phyloP scores from a whole-genome alignment of 64 coral and sea anemone genomes.

The Orbicella faveolata region DNA sequence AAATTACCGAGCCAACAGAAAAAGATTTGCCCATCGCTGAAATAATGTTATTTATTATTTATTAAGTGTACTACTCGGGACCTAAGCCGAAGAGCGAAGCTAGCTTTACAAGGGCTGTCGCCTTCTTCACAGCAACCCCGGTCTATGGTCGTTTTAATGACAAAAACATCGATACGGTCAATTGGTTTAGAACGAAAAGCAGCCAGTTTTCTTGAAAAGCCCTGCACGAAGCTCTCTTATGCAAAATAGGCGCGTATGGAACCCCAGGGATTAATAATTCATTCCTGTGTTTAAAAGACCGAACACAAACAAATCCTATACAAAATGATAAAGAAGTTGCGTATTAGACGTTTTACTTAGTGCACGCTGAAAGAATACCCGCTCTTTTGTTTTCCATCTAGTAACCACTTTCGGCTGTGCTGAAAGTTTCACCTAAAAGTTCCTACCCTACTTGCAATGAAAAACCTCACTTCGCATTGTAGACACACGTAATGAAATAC shows the following conservation, averaged over 20 bases:
- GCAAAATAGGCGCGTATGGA: not conserved
- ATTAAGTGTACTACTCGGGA: not conserved
- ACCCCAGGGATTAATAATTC: constrained; percentile 23
- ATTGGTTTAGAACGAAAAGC: not conserved
- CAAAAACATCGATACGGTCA: not conserved
- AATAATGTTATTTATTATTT: constrained; percentile 22
- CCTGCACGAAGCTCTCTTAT: not conserved
- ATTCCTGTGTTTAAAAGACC: constrained; percentile 26
- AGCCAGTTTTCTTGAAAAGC: not conserved
- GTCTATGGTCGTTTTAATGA: not conserved
- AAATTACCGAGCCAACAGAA: not conserved
- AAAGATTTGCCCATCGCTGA: constrained; percentile 20
- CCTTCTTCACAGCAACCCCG: not conserved
- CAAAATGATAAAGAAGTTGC: constrained; percentile 1
- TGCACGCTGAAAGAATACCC: not conserved
- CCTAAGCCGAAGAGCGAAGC: not conserved
- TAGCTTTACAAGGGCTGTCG: not conserved
- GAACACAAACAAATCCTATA: constrained; percentile 15
- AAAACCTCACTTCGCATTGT: too few species aligned
- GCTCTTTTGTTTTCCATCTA: not conserved
- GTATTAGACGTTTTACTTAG: not conserved
- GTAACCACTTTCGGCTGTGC: not conserved
- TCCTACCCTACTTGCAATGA: too few species aligned
- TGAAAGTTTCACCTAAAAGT: not conserved
- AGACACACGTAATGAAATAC: too few species aligned